Evolutionary conservation across 2,888 invertebrate species (phyloP).

Genomic region (Acleris sparsana): DNA sequence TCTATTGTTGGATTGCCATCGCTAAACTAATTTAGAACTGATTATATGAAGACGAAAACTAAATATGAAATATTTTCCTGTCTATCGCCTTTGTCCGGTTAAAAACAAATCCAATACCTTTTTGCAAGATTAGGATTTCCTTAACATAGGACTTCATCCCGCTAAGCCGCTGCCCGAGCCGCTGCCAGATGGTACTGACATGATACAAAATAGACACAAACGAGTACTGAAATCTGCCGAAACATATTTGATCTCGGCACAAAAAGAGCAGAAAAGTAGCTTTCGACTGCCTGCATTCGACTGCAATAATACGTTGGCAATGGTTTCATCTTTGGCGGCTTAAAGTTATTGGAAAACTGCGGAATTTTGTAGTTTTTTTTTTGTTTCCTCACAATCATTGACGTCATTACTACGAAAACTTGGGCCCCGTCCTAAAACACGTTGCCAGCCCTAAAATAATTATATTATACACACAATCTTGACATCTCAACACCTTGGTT

Average conservation of each 20-base stretch:
- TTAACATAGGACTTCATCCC: conserved; percentile 30
- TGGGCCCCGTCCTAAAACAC: too few species aligned
- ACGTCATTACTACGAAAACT: too few species aligned
- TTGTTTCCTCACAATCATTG: too few species aligned
- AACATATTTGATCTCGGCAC: conserved; percentile 12
- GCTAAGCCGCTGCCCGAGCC: conserved; percentile 33
- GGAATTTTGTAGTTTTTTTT: too few species aligned
- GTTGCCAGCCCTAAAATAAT: too few species aligned
- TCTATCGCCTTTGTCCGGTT: conserved; percentile 23
- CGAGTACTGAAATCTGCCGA: conserved; percentile 16
- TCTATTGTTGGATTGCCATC: background rate
- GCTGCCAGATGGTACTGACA: conserved; percentile 32
- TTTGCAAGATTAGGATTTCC: conserved; percentile 32
- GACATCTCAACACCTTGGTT: too few species aligned
- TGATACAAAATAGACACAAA: conserved; percentile 16
- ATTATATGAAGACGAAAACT: too few species aligned
- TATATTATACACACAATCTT: too few species aligned
- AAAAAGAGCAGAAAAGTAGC: background rate
- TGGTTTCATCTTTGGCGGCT: background rate
- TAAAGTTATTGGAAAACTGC: too few species aligned
- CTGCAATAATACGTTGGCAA: background rate
- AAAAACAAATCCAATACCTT: conserved; percentile 32
- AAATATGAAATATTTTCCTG: conserved; percentile 4
- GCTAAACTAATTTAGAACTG: too few species aligned
- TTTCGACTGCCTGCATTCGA: background rate